Base-by-base conservation (phyloP, 2,888 invertebrate species). In the Lycophotia porphyrea region DNA sequence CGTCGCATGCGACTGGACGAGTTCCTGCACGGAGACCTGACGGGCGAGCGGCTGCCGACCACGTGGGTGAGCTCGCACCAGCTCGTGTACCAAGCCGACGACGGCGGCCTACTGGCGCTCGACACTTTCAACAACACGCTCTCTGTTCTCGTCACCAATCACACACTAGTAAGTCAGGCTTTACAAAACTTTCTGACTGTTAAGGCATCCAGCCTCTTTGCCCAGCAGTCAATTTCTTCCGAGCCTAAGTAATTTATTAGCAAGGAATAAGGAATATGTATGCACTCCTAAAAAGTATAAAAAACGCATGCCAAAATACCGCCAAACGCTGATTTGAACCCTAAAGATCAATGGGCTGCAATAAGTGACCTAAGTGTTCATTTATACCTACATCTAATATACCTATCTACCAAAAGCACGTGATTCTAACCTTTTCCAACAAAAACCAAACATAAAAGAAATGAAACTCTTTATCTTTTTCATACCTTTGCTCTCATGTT, bases 61-160 rank as follows among this genome's bases (percentile, higher is more conserved):
- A 97, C 98, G 87, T 98, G 98, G 98, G 97, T 98, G 90, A 97
- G 98, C 90, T 97, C 98, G 86, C 97, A 98, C 91, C 98, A 98
- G 95, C 98, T 98, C 92, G 98, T 98, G 93, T 98, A 98, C 96
- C 98, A 98, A 94, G 97, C 98, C 70, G 98, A 98, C 97, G 98
- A 98, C 96, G 98, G 98, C 78, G 98, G 98, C 72, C 97, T 98
- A 85, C 97, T 98, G 86, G 97, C 98, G 73, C 97, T 98, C 91
- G 97, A 98, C 94, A 98, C 98, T 88, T 97, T 97, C 94, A 98
- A 97, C 94, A 98, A 98, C 94, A 97, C 97, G 70, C 97, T 98
- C 90, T 97, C 98, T 85, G 97, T 98, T 84, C 97, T 98, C 90
- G 98, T 98, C 94, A 98, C 98, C 88, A 98, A 98, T 96, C 98